Evolutionary conservation across 53 echinoderm and acorn worm species (phyloP).

Genomic region (Zoroaster sp.): DNA sequence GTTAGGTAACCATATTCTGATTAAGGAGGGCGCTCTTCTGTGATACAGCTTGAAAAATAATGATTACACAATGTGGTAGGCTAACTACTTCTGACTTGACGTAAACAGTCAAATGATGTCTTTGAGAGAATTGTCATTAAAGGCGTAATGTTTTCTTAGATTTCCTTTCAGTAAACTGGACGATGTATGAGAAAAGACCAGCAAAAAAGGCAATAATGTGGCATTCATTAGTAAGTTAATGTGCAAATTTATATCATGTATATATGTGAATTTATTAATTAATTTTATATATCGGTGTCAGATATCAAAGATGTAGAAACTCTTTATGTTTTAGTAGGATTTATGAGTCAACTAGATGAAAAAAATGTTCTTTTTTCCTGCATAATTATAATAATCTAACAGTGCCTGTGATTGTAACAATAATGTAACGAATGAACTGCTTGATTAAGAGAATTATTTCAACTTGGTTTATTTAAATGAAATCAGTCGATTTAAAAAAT

Average conservation of each 20-base stretch:
- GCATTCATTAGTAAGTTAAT: conserved; percentile 40
- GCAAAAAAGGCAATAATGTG: conserved; percentile 23
- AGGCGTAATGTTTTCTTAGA: neutral
- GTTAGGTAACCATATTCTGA: too few species aligned
- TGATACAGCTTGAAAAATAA: too few species aligned
- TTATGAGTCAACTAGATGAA: neutral
- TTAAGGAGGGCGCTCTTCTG: too few species aligned
- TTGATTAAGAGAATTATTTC: neutral
- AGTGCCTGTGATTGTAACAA: conserved; percentile 40
- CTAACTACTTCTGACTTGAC: too few species aligned
- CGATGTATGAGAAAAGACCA: neutral
- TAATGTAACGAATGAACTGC: neutral
- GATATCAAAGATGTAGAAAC: conserved; percentile 55
- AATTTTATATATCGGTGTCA: conserved; percentile 50
- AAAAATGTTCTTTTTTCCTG: neutral
- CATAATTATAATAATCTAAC: neutral
- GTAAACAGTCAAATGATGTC: too few species aligned
- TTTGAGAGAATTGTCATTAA: too few species aligned
- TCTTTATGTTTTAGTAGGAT: conserved; percentile 50
- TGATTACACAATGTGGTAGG: too few species aligned
- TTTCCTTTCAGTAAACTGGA: neutral
- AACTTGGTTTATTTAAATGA: neutral
- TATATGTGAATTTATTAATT: conserved; percentile 53
- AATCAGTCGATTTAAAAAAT: neutral
- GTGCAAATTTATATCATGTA: conserved; percentile 47